These are phyloP conservation scores for Podargus strigoides DNA, from an alignment of 2,797 vertebrate species.

Conservation along the genomic window DNA sequence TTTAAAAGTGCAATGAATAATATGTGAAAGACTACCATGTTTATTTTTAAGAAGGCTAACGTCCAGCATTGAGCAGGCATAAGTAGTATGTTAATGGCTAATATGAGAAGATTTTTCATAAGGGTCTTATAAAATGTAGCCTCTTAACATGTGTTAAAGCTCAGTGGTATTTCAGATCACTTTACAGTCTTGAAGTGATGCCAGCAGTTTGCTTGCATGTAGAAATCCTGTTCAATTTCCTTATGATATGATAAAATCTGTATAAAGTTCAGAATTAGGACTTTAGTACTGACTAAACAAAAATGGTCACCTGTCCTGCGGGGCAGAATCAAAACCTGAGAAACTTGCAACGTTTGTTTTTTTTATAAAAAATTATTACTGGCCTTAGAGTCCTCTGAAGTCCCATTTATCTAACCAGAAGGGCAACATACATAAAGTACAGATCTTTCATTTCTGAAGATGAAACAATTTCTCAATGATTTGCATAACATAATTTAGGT, in stretches of 20 bases:
- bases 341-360: too few relatives aligned
- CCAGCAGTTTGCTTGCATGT: neutral
- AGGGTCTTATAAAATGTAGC: neutral
- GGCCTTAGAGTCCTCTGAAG: neutral
- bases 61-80: neutral
- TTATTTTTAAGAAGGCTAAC: neutral
- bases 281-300: neutral
- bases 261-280: neutral
- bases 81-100: neutral
- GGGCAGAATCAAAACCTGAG: neutral
- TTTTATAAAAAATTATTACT: too few relatives aligned
- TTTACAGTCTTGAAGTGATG: neutral
- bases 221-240: neutral
- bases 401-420: neutral
- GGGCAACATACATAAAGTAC: neutral
- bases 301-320: neutral
- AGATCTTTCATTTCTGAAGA: constrained; percentile 20
- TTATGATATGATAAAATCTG: neutral
- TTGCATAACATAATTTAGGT: neutral
- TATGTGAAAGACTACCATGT: neutral
- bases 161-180: neutral
- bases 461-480: neutral
- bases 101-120: neutral
- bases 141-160: neutral
- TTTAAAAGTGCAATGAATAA: neutral